Evolutionary conservation across 2,113 vertebrate species (phyloP).

Genomic region (Garra rufa): DNA sequence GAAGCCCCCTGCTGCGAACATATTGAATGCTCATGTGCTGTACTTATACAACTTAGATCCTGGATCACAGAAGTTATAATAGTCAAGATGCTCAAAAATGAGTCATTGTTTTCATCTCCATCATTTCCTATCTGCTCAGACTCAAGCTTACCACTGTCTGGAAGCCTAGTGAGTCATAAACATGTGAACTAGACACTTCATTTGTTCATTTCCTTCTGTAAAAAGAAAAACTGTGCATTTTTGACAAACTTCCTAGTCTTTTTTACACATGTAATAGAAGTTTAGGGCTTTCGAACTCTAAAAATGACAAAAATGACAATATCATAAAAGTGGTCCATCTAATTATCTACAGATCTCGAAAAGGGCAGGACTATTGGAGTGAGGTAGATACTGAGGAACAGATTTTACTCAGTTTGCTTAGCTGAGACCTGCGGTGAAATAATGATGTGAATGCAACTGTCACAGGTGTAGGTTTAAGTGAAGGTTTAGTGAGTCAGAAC

Average conservation of each 20-base stretch:
- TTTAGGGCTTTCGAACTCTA: not conserved
- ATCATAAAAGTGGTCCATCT: not conserved
- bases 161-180: conserved; percentile 35
- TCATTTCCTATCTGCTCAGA: conserved; percentile 22
- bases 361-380: not conserved
- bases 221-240: not conserved
- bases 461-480: conserved; percentile 29
- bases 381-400: not conserved
- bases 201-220: not conserved
- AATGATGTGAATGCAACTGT: conserved; percentile 13
- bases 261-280: not conserved
- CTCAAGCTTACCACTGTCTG: conserved; percentile 3
- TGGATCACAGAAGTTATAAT: not conserved
- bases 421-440: not conserved
- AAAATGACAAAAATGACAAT: not conserved
- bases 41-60: not conserved
- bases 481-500: not conserved
- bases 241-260: not conserved
- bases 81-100: not conserved
- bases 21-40: not conserved
- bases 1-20: not conserved
- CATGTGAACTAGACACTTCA: not conserved
- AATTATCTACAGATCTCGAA: not conserved
- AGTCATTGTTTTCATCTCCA: conserved; percentile 11
- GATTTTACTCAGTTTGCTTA: not conserved